These are phyloP conservation scores for Enteromius argenteus DNA, from an alignment of 2,797 vertebrate species.

Conservation along the genomic window DNA sequence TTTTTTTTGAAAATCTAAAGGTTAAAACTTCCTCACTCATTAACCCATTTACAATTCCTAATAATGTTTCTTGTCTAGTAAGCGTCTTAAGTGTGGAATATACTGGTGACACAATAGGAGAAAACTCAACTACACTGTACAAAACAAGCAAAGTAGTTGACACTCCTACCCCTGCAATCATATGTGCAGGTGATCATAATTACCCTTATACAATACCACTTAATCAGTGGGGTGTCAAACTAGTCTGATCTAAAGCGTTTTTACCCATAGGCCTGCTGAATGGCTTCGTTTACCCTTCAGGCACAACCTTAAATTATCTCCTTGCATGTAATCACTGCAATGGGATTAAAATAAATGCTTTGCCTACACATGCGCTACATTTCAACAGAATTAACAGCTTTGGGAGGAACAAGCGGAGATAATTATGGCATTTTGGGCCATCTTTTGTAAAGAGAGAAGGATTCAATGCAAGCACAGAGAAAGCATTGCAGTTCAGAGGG, in stretches of 20 bases:
- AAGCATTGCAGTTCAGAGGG: neutral
- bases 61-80: neutral
- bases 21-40: neutral
- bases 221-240: slow-evolving; percentile 48
- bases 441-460: slow-evolving; percentile 49
- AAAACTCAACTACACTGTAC: neutral
- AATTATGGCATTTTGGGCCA: slow-evolving; percentile 55
- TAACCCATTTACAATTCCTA: neutral
- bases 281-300: slow-evolving; percentile 34
- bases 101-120: neutral
- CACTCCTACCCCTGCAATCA: slow-evolving; percentile 42
- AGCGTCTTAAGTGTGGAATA: neutral
- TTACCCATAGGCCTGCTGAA: slow-evolving; percentile 50
- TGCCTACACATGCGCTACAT: slow-evolving; percentile 53
- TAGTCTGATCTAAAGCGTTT: slow-evolving; percentile 44
- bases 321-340: slow-evolving; percentile 42
- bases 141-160: neutral
- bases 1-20: neutral
- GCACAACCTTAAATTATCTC: slow-evolving; percentile 54
- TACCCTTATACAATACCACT: slow-evolving; percentile 55
- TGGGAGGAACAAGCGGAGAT: slow-evolving; percentile 50
- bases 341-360: slow-evolving; percentile 58
- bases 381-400: slow-evolving; percentile 37
- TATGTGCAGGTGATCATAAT: slow-evolving; percentile 47
- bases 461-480: slow-evolving; percentile 36